These are phyloP conservation scores for Dione vanillae DNA, from an alignment of 2,888 invertebrate genomes.

Conservation along the genomic window DNA sequence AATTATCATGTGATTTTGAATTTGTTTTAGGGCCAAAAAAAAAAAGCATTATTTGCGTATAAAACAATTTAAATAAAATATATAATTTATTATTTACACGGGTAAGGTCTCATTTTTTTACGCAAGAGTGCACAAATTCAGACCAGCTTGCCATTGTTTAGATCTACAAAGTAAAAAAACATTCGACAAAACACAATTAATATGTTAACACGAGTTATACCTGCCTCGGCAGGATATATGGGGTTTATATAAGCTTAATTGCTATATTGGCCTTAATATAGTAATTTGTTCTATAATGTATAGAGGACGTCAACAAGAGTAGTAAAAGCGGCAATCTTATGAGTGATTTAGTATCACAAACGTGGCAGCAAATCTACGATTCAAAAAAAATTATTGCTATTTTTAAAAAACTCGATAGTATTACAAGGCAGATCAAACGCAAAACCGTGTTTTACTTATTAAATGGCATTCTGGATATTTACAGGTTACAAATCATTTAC, in stretches of 20 bases:
- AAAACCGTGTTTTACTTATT: slow-evolving; percentile 64
- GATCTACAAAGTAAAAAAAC: slow-evolving; percentile 22
- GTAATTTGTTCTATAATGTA: slow-evolving; percentile 79
- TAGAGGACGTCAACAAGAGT: slow-evolving; percentile 78
- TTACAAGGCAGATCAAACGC: slow-evolving; percentile 76
- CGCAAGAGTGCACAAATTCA: slow-evolving; percentile 36
- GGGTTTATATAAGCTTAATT: slow-evolving; percentile 76
- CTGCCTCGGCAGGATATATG: slow-evolving; percentile 50
- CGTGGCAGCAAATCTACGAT: slow-evolving; percentile 75
- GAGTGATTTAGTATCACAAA: slow-evolving; percentile 75
- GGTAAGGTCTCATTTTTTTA: not conserved
- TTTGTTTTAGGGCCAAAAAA: too few species aligned
- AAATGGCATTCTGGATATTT: slow-evolving; percentile 53
- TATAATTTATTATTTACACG: not conserved
- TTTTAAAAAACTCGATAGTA: slow-evolving; percentile 70
- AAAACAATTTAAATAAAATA: not conserved
- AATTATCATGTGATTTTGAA: not conserved
- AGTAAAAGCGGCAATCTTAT: slow-evolving; percentile 76
- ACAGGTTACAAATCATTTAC: slow-evolving; percentile 55
- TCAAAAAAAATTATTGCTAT: slow-evolving; percentile 78
- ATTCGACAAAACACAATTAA: slow-evolving; percentile 26
- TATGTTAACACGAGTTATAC: slow-evolving; percentile 24
- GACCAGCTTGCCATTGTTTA: slow-evolving; percentile 11
- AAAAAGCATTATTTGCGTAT: not conserved
- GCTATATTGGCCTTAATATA: slow-evolving; percentile 79